A percentile compares a stretch with the other conserved stretches of the same genome.
Conservation (phyloP, 2,888 invertebrate species). For the Brenthis hecate region DNA sequence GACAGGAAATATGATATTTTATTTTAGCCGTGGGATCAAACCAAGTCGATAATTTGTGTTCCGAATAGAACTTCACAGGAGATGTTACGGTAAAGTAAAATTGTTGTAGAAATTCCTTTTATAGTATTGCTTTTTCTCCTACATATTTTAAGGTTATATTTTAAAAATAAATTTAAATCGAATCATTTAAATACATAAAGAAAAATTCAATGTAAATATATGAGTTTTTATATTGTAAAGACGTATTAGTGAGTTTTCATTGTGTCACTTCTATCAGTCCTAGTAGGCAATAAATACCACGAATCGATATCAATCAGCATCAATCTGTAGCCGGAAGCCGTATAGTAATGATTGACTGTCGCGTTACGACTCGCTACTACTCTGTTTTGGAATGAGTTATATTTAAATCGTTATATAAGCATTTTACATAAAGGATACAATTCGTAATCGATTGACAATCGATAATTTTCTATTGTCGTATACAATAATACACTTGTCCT, state of each 20-base stretch:
- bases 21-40: slow-evolving; percentile 82
- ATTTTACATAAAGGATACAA: background rate
- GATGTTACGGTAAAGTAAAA: slow-evolving; percentile 65
- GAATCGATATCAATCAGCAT: slow-evolving; percentile 72
- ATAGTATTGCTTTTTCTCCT: no score
- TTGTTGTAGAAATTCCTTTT: slow-evolving; percentile 61
- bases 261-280: background rate
- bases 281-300: slow-evolving; percentile 43
- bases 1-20: slow-evolving; percentile 83
- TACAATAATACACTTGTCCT: no score
- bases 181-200: no score
- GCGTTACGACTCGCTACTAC: slow-evolving; percentile 38
- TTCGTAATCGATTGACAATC: background rate
- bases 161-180: no score
- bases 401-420: background rate
- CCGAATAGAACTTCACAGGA: slow-evolving; percentile 72
- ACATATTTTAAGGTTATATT: no score
- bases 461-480: no score
- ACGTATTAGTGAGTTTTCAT: background rate
- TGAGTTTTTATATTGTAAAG: no score
- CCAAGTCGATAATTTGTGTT: slow-evolving; percentile 79
- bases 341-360: slow-evolving; percentile 62
- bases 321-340: slow-evolving; percentile 77
- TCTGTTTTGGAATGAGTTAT: slow-evolving; percentile 11
- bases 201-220: no score